Evolutionary conservation across 2,113 vertebrate species (phyloP).

Genomic region (Tragulus kanchil): DNA sequence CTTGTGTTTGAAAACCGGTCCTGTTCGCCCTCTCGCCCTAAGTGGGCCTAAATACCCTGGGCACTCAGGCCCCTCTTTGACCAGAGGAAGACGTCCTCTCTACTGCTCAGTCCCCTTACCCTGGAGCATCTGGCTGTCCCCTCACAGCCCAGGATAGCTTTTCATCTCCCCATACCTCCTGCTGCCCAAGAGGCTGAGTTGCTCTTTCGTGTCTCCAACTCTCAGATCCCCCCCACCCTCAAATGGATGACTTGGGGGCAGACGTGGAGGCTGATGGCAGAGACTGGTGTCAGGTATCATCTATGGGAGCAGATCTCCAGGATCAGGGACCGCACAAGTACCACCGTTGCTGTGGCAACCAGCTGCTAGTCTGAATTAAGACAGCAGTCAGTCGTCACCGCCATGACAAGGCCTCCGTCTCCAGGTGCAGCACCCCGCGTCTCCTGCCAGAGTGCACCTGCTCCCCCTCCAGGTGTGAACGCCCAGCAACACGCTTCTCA

Average conservation of each 20-base stretch:
- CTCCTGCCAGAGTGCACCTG: not conserved
- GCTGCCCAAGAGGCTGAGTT: not conserved
- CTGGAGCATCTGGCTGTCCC: not conserved
- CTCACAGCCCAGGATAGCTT: not conserved
- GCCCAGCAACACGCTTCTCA: not conserved
- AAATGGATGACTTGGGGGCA: not conserved
- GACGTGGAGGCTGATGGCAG: not conserved
- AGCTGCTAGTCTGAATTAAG: conserved; percentile 60
- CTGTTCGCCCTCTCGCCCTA: not conserved
- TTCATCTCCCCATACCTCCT: not conserved
- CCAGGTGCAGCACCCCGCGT: not conserved
- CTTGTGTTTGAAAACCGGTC: not conserved
- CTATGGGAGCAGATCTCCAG: not conserved
- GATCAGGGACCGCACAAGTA: not conserved
- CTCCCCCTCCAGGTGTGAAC: not conserved
- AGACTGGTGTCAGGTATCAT: not conserved
- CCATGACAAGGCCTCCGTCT: not conserved
- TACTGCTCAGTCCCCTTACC: not conserved
- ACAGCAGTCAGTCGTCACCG: not conserved
- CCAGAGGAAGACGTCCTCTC: not conserved
- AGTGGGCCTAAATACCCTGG: not conserved
- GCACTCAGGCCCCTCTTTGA: not conserved
- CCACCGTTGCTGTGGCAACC: conserved; percentile 62
- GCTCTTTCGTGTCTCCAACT: not conserved
- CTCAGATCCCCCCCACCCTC: not conserved